Percentiles rank a stretch among this genome's conserved stretches.
Evolutionary conservation across 2,888 invertebrate species (phyloP).

Genomic region (Dicyrtoma fusca): DNA sequence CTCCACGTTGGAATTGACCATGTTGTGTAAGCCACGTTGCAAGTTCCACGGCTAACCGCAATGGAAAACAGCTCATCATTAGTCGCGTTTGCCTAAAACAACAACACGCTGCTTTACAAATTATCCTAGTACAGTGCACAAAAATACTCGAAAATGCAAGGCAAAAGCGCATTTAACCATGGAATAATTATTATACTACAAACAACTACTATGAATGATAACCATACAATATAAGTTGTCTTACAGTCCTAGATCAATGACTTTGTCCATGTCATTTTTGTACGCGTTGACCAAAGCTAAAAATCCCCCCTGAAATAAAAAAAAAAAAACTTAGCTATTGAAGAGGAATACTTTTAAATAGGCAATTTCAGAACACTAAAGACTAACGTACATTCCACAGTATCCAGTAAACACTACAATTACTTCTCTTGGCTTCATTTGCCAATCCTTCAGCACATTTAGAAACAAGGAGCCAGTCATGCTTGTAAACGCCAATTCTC

Average conservation of each 20-base stretch:
- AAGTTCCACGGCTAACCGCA: constrained; percentile 39
- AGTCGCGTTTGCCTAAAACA: neutral
- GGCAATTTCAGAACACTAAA: neutral
- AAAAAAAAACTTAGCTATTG: constrained; percentile 6
- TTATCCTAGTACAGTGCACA: too few relatives aligned
- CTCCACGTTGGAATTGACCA: constrained; percentile 39
- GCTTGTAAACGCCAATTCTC: constrained; percentile 38
- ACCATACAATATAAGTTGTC: neutral
- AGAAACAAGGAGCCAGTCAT: constrained; percentile 42
- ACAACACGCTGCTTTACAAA: too few relatives aligned
- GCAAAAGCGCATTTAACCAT: too few relatives aligned
- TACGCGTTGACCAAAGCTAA: constrained; percentile 34
- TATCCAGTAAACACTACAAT: constrained; percentile 11
- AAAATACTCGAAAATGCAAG: too few relatives aligned
- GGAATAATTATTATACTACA: too few relatives aligned
- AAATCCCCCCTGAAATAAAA: constrained; percentile 41
- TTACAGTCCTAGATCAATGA: constrained; percentile 36
- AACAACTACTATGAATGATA: neutral
- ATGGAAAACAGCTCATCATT: constrained; percentile 30
- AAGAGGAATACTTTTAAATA: neutral
- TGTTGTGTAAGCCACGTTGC: constrained; percentile 48
- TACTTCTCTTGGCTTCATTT: constrained; percentile 12
- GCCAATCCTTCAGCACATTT: constrained; percentile 35
- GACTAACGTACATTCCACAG: constrained; percentile 39
- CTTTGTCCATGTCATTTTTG: constrained; percentile 32